Base-by-base conservation (phyloP, 2,113 vertebrate species). In the Tenebrosternarchus preto region DNA sequence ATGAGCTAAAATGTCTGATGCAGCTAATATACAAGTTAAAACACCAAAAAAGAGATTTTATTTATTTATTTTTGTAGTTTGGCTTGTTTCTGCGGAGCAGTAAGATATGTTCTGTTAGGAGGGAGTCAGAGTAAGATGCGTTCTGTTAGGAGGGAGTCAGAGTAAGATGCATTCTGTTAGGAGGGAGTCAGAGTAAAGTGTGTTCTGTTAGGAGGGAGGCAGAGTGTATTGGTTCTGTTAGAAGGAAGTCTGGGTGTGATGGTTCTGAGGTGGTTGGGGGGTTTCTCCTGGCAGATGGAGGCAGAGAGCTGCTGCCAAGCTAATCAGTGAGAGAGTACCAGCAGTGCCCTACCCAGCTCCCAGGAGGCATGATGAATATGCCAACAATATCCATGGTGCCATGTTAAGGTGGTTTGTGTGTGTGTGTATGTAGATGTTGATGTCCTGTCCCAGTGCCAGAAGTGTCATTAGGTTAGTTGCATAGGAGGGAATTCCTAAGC, bases 261-360 rank as follows among this genome's bases (percentile, higher is more conserved):
- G 59, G 0, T 29, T 66, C 25, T 66, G 64, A 78, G 55, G 46
- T 4, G 24, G 64, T 12, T 9, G 5, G 71, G 15, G 53, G 76
- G 59, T 79, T 79, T 82, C 76, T 60, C 24, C 19, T 80, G 80
- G 73, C 73, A 71, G 22, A 27, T 50, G n/a, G 11, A 19, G 31
- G 29, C 73, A 24, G n/a, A 3, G 17, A 78, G 61, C 4, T 12
- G 20, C 61, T 84, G 83, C 83, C 80, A 79, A 85, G 57, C 73
- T 85, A 82, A 85, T 85, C 81, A 80, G 68, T n/a, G 24, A 33
- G 31, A 71, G 66, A 68, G 82, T 67, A 67, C 19, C 79, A 81
- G 59, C 72, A 61, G 81, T 70, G 76, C 70, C 80, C 17, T 73
- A 66, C 64, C 56, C 43, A 60, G 12, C 77, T 78, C 76, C 63